Evolutionary conservation across 2,113 vertebrate genomes (phyloP), one percentile per base, ranked within the genome.

Genomic region (Entomyzon cyanotis): DNA sequence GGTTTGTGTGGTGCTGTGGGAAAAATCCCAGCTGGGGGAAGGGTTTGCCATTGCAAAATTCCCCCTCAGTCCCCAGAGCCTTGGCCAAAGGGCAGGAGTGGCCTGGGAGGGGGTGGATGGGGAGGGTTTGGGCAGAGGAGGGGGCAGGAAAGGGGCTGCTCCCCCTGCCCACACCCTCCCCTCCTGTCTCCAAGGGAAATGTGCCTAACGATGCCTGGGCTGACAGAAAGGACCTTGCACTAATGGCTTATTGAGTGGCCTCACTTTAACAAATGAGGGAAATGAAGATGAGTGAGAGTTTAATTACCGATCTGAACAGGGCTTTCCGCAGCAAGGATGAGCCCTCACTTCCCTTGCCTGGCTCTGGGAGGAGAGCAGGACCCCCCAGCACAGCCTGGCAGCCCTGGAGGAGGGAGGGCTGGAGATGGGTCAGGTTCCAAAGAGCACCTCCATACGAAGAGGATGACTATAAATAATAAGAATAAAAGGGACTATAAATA

Each of bases 261-360:
- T 90, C 87, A 44, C 95, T 94, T 94, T 28, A 90, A 68, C 88
- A 84, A 90, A 91, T 52, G 82, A 94, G 58, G 75, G 87, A 93
- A 95, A 95, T 91, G 93, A 96, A 94, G 95, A 96, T 90, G 93
- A 93, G 94, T 89, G 94, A 94, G 94, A 87, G 71, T 95, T 97
- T 95, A 96, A 96, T 96, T 89, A 92, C 85, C 0, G 10, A 62
- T 23, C 30, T 2, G 56, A 93, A 10, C 42, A 60, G 83, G 47
- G 81, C 82, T 84, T 82, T 90, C 41, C 0, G 1, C 62, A 52
- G 83, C 12, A 0, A 33, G 1, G 4, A 74, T 0, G 14, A 55
- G 67, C 3, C 0, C 67, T 75, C 0, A 0, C 52, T 73, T 16
- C 37, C 31, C 28, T 83, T 0, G 8, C 42, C 52, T 33, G 53